Conservation (phyloP, 2,888 invertebrate genomes). For the Phaedon cochleariae region DNA sequence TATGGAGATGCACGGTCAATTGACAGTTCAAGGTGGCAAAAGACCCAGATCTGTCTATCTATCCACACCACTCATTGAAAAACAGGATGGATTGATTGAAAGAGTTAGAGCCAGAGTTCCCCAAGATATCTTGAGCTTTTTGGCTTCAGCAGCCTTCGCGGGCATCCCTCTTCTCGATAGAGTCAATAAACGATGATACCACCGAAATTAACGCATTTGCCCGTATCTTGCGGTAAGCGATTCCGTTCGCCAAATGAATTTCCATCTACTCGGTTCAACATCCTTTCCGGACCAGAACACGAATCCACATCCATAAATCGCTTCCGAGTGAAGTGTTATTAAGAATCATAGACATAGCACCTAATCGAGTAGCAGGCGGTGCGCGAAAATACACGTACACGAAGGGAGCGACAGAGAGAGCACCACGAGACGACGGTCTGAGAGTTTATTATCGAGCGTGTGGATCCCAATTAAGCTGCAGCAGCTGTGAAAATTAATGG, state of each 20-base stretch:
- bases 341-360: constrained; percentile 45
- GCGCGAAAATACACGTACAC: constrained; percentile 37
- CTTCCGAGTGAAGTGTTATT: constrained; percentile 25
- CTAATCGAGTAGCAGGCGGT: constrained; percentile 45
- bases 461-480: constrained; percentile 70
- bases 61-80: too few relatives aligned
- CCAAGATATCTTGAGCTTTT: too few relatives aligned
- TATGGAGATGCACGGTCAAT: too few relatives aligned
- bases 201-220: too few relatives aligned
- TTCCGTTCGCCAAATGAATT: not conserved
- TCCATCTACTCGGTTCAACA: not conserved
- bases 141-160: too few relatives aligned
- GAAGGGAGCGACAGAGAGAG: constrained; percentile 3
- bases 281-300: not conserved
- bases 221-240: too few relatives aligned
- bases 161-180: too few relatives aligned
- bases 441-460: constrained; percentile 66
- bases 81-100: too few relatives aligned
- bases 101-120: too few relatives aligned
- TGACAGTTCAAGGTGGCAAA: too few relatives aligned
- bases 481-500: constrained; percentile 73
- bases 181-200: too few relatives aligned
- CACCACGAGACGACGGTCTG: constrained; percentile 25
- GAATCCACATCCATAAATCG: not conserved
- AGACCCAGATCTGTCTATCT: too few relatives aligned